A percentile compares a stretch with the other conserved stretches of the same genome.
Conservation (phyloP, 92 coral and sea anemone species). For the Palythoa caribaeorum region DNA sequence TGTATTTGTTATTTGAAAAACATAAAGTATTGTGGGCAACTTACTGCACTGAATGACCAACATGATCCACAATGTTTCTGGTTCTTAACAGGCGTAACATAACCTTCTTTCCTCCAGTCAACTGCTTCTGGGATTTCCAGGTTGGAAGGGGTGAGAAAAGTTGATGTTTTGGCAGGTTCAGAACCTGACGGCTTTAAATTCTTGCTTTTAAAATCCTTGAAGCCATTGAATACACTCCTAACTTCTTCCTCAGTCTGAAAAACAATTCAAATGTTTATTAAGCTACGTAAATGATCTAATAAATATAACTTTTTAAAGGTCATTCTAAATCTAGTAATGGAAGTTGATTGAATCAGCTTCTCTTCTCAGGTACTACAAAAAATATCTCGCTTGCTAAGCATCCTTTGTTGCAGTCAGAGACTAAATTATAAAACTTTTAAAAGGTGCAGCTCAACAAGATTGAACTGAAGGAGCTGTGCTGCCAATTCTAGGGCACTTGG, state of each 20-base stretch:
- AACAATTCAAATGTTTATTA: background rate
- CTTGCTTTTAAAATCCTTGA: slow-evolving; percentile 43
- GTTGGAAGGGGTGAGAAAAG: slow-evolving; percentile 83
- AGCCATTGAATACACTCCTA: slow-evolving; percentile 67
- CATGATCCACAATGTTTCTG: slow-evolving; percentile 95
- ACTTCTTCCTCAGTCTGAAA: slow-evolving; percentile 84
- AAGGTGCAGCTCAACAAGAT: no score
- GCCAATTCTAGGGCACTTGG: no score
- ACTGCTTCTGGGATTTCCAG: slow-evolving; percentile 67
- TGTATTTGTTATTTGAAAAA: background rate
- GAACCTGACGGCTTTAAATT: slow-evolving; percentile 37
- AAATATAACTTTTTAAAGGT: background rate
- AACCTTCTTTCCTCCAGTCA: slow-evolving; percentile 93
- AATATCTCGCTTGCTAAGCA: no score
- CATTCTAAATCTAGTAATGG: no score
- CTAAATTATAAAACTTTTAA: no score
- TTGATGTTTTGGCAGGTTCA: slow-evolving; percentile 54
- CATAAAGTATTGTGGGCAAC: slow-evolving; percentile 15
- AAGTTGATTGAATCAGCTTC: no score
- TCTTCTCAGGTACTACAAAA: no score
- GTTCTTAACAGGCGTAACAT: slow-evolving; percentile 93
- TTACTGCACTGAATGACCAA: slow-evolving; percentile 96
- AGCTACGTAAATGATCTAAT: background rate
- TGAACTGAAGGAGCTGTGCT: no score
- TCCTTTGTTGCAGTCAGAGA: no score